Conservation (phyloP, 1,140 invertebrate genomes). For the Ridgeia piscesae region DNA sequence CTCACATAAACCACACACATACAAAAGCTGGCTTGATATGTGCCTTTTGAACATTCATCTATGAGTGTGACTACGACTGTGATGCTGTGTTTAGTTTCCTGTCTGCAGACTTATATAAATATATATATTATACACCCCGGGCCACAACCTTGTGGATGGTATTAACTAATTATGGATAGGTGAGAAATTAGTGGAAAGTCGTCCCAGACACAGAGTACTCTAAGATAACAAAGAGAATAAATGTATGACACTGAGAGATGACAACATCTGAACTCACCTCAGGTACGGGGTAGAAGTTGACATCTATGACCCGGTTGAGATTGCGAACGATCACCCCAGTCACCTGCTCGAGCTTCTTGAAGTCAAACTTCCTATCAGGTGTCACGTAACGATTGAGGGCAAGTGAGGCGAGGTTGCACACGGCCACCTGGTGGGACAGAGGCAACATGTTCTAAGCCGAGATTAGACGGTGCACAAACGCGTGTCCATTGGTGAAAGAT, state of each 20-base stretch:
- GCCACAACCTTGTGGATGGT: too few relatives aligned
- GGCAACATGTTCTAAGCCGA: not conserved
- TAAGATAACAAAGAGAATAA: not conserved
- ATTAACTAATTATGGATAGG: too few relatives aligned
- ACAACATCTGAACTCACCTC: conserved; percentile 66
- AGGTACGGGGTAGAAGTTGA: conserved; percentile 93
- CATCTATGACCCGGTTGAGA: conserved; percentile 96
- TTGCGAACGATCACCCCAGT: conserved; percentile 89
- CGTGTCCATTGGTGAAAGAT: not conserved
- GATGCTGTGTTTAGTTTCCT: too few relatives aligned
- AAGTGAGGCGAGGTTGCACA: conserved; percentile 97
- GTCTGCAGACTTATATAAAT: too few relatives aligned
- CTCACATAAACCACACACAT: too few relatives aligned
- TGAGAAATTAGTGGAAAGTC: too few relatives aligned
- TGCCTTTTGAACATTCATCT: too few relatives aligned
- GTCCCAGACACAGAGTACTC: too few relatives aligned
- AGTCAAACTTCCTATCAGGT: conserved; percentile 74
- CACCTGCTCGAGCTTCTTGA: conserved; percentile 83
- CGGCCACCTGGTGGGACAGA: conserved; percentile 70
- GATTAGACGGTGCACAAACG: not conserved
- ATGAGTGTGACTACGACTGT: too few relatives aligned
- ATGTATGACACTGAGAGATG: not conserved
- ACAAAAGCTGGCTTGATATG: too few relatives aligned
- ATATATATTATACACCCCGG: too few relatives aligned
- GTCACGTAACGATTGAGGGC: conserved; percentile 96